Base-by-base conservation (phyloP, 2,888 invertebrate species). In the Plagodis pulveraria region DNA sequence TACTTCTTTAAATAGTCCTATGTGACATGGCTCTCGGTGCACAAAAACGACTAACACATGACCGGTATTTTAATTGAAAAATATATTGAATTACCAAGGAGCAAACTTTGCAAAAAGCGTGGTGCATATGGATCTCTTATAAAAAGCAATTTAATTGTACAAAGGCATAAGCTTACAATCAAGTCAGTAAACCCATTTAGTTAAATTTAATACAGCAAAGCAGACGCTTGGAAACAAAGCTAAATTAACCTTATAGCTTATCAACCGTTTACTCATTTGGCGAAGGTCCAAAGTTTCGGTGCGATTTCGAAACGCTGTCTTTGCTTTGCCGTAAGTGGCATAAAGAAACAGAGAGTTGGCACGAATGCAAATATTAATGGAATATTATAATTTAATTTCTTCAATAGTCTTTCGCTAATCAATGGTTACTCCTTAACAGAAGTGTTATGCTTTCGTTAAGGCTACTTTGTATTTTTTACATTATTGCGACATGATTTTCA, bases 231-330 rank as follows among this genome's bases (percentile, higher is more conserved):
- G 72, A 71, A 78, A 82, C 79, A 80, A 82, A 78, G 79, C 80
- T 72, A 77, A 81, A 82, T 85, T 85, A 85, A 83, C 84, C 82
- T 77, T 75, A 22, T 22, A 71, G 77, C 79, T 85, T 86, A 87
- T 86, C 85, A 85, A 77, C 78, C 78, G 79, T 81, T 85, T 77
- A 80, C 83, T 84, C 76, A 84, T 86, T 87, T 87, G 86, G 87
- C 85, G 57, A 38, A 6, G 57, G 34, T 66, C 86, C 87, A 87
- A 84, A 76, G 74, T 74, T 71, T 71, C 66, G 68, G 70, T 67
- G 70, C 63, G 67, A 61, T 71, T 71, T 67, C 67, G 43, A 36
- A 44, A 51, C 45, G 52, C 45, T 52, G 45, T 52, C 44, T 44
- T 45, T 45, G 38, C 52, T 67, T 78, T 62, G 54, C 63, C 64